These are phyloP conservation scores for Conus betulinus DNA, from an alignment of 1,140 invertebrate genomes.

Conservation along the genomic window DNA sequence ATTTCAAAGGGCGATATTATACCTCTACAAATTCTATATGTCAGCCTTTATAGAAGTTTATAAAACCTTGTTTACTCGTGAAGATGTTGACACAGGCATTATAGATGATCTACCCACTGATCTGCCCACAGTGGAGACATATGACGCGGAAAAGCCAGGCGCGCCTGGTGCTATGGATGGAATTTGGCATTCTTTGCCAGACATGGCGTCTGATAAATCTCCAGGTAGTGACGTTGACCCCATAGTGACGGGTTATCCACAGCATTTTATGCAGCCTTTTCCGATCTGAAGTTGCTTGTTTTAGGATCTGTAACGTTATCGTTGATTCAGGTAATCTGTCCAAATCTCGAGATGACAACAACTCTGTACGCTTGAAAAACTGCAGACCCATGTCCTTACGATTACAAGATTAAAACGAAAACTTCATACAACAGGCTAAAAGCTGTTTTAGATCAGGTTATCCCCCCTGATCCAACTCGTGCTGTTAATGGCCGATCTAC, in stretches of 20 bases:
- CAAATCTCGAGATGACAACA: background rate
- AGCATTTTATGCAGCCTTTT: slow-evolving; percentile 49
- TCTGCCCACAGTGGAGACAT: slow-evolving; percentile 9
- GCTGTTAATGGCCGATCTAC: no score
- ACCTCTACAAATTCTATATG: slow-evolving; percentile 30
- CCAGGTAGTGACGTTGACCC: slow-evolving; percentile 25
- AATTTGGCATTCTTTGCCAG: slow-evolving; percentile 20
- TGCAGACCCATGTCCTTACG: no score
- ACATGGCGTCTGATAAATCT: slow-evolving; percentile 44
- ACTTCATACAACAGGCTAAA: no score
- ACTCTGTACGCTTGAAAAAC: no score
- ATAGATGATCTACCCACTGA: slow-evolving; percentile 21
- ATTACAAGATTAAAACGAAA: no score
- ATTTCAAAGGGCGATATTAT: slow-evolving; percentile 19
- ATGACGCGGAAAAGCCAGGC: slow-evolving; percentile 1
- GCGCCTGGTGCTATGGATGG: slow-evolving; percentile 32
- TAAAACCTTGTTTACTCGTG: slow-evolving; percentile 13
- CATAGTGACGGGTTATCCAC: slow-evolving; percentile 40
- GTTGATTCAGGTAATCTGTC: slow-evolving; percentile 23
- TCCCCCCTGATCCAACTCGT: no score
- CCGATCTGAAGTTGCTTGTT: slow-evolving; percentile 12
- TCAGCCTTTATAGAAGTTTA: slow-evolving; percentile 38
- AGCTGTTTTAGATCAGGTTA: no score
- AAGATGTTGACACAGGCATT: slow-evolving; percentile 23
- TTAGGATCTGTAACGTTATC: slow-evolving; percentile 5